Evolutionary conservation across 2,888 invertebrate genomes (phyloP), one percentile per base, ranked within the genome.

Genomic region (Drosophila ochracea): DNA sequence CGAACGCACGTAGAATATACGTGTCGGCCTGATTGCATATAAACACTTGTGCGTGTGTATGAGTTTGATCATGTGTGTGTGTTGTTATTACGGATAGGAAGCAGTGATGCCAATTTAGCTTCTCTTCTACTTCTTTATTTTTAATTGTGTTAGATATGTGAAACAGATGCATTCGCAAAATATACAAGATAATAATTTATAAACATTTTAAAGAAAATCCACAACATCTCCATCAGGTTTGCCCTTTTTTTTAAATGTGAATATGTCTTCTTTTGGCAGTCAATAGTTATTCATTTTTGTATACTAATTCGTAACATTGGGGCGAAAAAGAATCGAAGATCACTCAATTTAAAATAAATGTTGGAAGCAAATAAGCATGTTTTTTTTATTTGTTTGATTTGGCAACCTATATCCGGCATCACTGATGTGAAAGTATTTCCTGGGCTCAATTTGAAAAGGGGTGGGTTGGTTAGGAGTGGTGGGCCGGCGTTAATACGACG

Each of bases 21-120:
- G 86, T 90, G 86, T 88, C 82, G 79, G 79, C 54, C 83, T 90
- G 90, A 86, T 86, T 86, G 89, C 89, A 85, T 81, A 86, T 90
- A 88, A 85, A 90, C 83, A 81, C 71, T 59, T 50, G 55, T 57
- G 66, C 47, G 62, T 70, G 54, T 73, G 49, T 68, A 43, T 68
- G 52, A 53, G 41, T 33, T 2, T 16, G 47, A 25, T 13, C 41
- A 50, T 54, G 28, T 30, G 30, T 30, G 30, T 30, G 30, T 77
- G 43, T 16, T 60, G 52, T 53, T 76, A 16, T 31, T 52, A 52
- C 25, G 25, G 25, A 39, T 63, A 54, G 50, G 9, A 10, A 30
- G 16, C 31, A 58, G 43, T 58, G 58, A 43, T 58, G 58, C 31
- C 31, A 25, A 11, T 21, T 21, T 25, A 43, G 58, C 58, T 21